Evolutionary conservation across 2,888 invertebrate species (phyloP), one percentile per base, ranked within the genome.

Genomic region (Junonia oenone): DNA sequence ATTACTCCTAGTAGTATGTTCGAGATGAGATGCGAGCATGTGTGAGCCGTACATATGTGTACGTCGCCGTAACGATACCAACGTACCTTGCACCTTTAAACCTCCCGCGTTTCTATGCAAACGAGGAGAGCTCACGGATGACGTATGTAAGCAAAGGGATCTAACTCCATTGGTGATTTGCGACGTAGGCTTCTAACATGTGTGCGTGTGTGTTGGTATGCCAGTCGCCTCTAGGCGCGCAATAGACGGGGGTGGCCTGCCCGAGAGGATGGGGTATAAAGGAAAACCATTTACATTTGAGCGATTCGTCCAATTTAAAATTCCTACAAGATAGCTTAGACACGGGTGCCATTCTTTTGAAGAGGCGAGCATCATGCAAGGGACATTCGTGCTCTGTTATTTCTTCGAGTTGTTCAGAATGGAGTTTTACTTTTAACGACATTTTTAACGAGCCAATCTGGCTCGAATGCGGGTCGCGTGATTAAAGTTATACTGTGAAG

Each of bases 231-330:
- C 87, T 86, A 88, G 89, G 89, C 88, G 87, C 88, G 87, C 86
- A 82, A 86, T 85, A 86, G 87, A 83, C 74, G 85, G 83, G 86
- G 87, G 84, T 82, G 85, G 88, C 78, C 82, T 78, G 84, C 83
- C 81, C 78, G 70, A 79, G 86, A 85, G 88, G 89, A 87, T 88
- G 89, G 88, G 88, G 89, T 83, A 90, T 90, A 91, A 90, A 90
- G 90, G 91, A 90, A 90, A 90, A 90, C 90, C 91, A 90, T 91
- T 91, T 91, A 91, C 91, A 90, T 91, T 90, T 91, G 91, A 90
- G 91, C 91, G 90, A 90, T 91, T 90, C 90, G 90, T 90, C 91
- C 91, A 91, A 91, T 91, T 90, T 91, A 91, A 91, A 91, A 91
- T 90, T 91, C 90, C 89, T 91, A 89, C 88, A 87, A 90, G 90